phyloP scores from a whole-genome alignment of 2,797 vertebrate genomes.

The Poecilia wingei region DNA sequence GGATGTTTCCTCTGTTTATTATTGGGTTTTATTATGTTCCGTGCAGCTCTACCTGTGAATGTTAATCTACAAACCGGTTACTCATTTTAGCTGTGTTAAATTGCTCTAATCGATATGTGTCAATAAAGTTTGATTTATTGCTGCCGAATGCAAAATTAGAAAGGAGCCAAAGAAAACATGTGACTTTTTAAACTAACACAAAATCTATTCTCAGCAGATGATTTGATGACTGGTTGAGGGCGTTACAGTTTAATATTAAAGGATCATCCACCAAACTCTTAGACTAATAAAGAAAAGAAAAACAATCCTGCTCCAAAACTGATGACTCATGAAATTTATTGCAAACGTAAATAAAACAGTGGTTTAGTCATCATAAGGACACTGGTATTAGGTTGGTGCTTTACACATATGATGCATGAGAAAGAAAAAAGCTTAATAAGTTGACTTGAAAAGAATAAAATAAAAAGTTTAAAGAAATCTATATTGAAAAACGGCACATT shows the following conservation, averaged over 20 bases:
- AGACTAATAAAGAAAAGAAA: neutral
- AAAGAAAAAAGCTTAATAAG: neutral
- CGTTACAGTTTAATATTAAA: neutral
- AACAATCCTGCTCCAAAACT: neutral
- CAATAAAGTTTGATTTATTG: neutral
- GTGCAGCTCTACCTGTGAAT: neutral
- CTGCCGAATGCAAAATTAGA: neutral
- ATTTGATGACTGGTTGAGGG: neutral
- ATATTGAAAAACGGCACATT: neutral
- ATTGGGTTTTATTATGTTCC: neutral
- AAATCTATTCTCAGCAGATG: neutral
- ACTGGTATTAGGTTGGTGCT: neutral
- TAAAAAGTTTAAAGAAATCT: neutral
- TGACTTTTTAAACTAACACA: neutral
- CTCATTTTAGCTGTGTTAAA: neutral
- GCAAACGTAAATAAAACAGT: neutral
- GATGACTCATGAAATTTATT: neutral
- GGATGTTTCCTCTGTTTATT: neutral
- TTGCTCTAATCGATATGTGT: neutral
- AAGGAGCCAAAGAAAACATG: neutral
- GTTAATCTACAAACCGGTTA: neutral
- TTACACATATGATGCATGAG: neutral
- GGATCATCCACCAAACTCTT: neutral
- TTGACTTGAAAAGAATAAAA: neutral
- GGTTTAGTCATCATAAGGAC: too few relatives aligned